Evolutionary conservation across 2,888 invertebrate species (phyloP), one percentile per base, ranked within the genome.

Genomic region (Proisotoma minuta): DNA sequence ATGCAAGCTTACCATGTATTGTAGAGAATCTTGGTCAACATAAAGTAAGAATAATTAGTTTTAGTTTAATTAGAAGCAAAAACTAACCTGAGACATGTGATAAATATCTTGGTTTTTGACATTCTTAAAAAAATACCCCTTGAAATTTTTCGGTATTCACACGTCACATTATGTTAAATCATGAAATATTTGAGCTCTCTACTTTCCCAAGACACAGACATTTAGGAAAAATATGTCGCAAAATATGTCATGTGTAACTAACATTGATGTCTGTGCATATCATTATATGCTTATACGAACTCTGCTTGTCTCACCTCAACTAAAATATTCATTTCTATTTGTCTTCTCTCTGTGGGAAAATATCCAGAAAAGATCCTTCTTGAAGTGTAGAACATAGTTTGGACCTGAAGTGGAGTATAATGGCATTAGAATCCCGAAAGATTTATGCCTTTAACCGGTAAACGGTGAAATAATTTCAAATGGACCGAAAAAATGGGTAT

Each of bases 1-100:
- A 93, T 78, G 92, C 91, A 72, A 90, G 87, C 77, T 81, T 93
- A 74, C 91, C 91, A 18, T 93, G 93, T 77, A 90, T 91, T 69
- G 90, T 93, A 64, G 89, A 92, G 77, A 90, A 91, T 78, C 86
- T 93, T 75, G 91, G 91, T 74, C 85, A 85, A 63, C 91, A 91
- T 76, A 91, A 91, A 87, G 92, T 91, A 80, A 69, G 65, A 20
- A 22, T 39, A 5, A 49, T 18, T 22, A 24, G 20, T 49, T 49
- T 49, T 10, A n/a, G n/a, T n/a, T n/a, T n/a, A n/a, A n/a, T n/a
- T n/a, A n/a, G n/a, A n/a, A n/a, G n/a, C n/a, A n/a, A n/a, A n/a
- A n/a, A n/a, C n/a, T n/a, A n/a, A n/a, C n/a, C n/a, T n/a, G n/a
- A n/a, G n/a, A n/a, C n/a, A n/a, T n/a, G n/a, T n/a, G n/a, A n/a